Evolutionary conservation across 1,140 invertebrate species (phyloP).

Genomic region (Drosophila seguyi): DNA sequence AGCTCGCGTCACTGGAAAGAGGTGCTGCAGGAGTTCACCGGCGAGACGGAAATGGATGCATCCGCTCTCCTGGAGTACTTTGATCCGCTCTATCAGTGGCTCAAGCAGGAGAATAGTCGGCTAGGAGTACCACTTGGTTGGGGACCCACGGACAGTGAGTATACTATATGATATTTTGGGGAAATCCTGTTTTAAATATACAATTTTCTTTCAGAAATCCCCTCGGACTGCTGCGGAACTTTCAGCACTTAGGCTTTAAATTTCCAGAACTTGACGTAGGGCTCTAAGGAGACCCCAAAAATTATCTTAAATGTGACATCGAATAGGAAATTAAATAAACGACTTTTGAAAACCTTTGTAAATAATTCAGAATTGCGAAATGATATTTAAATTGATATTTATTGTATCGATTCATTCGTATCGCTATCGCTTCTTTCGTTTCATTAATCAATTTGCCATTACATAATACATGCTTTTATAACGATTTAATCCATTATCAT

Average conservation of each 20-base stretch:
- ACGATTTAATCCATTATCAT: slow-evolving; percentile 36
- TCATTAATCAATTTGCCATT: slow-evolving; percentile 49
- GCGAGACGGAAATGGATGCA: slow-evolving; percentile 86
- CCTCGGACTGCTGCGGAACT: slow-evolving; percentile 60
- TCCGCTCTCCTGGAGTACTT: slow-evolving; percentile 84
- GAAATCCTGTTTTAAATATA: not conserved
- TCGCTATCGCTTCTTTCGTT: slow-evolving; percentile 39
- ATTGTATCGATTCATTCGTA: slow-evolving; percentile 58
- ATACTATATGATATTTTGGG: not conserved
- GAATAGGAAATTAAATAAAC: slow-evolving; percentile 13
- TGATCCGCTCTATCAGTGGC: slow-evolving; percentile 81
- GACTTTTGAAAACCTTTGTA: slow-evolving; percentile 2
- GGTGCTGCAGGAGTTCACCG: slow-evolving; percentile 87
- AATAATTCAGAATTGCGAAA: slow-evolving; percentile 19
- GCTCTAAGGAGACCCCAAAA: slow-evolving; percentile 8
- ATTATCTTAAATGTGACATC: slow-evolving; percentile 11
- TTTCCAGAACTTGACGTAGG: slow-evolving; percentile 1
- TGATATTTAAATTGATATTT: slow-evolving; percentile 62
- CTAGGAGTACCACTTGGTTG: slow-evolving; percentile 74
- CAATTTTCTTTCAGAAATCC: slow-evolving; percentile 52
- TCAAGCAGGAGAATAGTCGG: slow-evolving; percentile 80
- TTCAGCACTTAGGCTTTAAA: slow-evolving; percentile 60
- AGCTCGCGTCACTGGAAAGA: slow-evolving; percentile 87
- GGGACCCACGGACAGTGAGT: slow-evolving; percentile 75
- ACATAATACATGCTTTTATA: slow-evolving; percentile 52